Evolutionary conservation across 2,888 invertebrate species (phyloP), one percentile per base, ranked within the genome.

Genomic region (Phyto melanocephala): DNA sequence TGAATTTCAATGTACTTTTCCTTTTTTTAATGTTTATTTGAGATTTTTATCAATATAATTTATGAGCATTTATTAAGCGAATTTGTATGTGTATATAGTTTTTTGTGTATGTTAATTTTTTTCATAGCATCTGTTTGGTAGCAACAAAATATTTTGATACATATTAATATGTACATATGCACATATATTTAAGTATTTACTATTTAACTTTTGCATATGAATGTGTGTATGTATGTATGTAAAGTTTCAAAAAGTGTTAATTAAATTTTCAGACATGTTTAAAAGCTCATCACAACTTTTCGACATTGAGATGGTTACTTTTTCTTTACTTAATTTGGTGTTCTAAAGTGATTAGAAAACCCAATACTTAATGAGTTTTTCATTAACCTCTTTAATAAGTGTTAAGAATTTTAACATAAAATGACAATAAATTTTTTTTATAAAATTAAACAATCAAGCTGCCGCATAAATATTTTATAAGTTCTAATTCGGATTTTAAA

Each of bases 221-320:
- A n/a, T n/a, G n/a, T n/a, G n/a, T n/a, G n/a, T n/a, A n/a, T n/a
- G n/a, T n/a, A n/a, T n/a, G n/a, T n/a, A n/a, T n/a, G n/a, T n/a
- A n/a, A n/a, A 65, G 63, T 81, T 74, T 35, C 45, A 7, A 37
- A 72, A 68, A 70, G 74, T 78, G 68, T 75, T 82, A 82, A 79
- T 82, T 82, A 75, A 65, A 40, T 79, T 79, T 82, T 67, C 77
- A 72, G 56, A 70, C 74, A 81, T 70, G 68, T 65, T 81, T 60
- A 79, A 82, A 82, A 75, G 58, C 70, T 82, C 60, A 47, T 82
- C 58, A 81, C 58, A 79, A 78, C 42, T 78, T 63, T 72, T 63
- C 10, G 11, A 17, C 10, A 10, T 54, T 60, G 10, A 62, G 65
- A 58, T 65, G 35, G 47, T 56, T 74, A 33, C 42, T 10, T 40